Percentiles rank a stretch among this genome's conserved stretches.
These are phyloP conservation scores for Erebia epiphron DNA, from an alignment of 2,888 invertebrate species.

Conservation along the genomic window DNA sequence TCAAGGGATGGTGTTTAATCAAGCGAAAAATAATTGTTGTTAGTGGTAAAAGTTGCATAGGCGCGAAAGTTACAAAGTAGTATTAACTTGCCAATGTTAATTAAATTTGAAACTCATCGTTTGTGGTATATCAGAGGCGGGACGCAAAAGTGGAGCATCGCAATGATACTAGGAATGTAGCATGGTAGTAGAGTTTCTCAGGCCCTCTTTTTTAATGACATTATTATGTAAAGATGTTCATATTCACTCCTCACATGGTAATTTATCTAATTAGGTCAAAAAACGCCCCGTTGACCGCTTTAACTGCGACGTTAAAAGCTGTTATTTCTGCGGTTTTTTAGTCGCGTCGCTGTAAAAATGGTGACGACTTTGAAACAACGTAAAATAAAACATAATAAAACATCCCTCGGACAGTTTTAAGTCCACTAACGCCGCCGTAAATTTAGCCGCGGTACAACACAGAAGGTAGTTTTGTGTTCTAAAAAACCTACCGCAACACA, in stretches of 20 bases:
- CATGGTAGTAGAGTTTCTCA: too few species aligned
- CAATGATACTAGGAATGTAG: too few species aligned
- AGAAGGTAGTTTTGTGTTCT: constrained; percentile 31
- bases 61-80: too few species aligned
- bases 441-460: constrained; percentile 27
- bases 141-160: too few species aligned
- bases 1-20: too few species aligned
- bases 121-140: too few species aligned
- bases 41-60: too few species aligned
- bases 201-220: background rate
- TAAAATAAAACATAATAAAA: constrained; percentile 34
- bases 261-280: constrained; percentile 11
- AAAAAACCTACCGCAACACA: constrained; percentile 26
- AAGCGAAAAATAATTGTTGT: too few species aligned
- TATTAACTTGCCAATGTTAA: too few species aligned
- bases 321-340: constrained; percentile 23
- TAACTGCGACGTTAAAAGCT: background rate
- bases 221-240: background rate
- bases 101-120: too few species aligned
- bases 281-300: constrained; percentile 3
- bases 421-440: constrained; percentile 38
- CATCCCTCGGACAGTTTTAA: constrained; percentile 32
- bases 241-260: background rate
- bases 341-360: constrained; percentile 22
- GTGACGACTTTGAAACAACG: constrained; percentile 35